phyloP scores from a whole-genome alignment of 2,888 invertebrate species.

The Mellilla xanthometata region DNA sequence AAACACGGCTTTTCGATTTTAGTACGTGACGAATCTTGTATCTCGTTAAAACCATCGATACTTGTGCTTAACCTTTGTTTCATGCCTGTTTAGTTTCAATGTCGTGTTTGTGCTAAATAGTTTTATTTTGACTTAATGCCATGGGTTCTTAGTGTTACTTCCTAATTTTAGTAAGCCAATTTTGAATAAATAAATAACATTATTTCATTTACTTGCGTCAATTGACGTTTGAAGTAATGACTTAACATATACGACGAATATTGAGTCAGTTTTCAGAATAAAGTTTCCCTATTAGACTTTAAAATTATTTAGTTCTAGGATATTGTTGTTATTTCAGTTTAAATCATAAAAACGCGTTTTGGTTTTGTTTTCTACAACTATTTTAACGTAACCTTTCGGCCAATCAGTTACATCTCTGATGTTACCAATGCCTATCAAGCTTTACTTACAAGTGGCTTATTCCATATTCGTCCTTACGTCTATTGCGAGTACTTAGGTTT shows the following conservation, averaged over 20 bases:
- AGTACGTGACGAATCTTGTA: not conserved
- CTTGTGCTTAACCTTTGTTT: slow-evolving; percentile 8
- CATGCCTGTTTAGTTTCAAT: not conserved
- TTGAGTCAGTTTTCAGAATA: no score
- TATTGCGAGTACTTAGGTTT: slow-evolving; percentile 4
- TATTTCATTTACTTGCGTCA: no score
- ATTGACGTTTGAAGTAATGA: no score
- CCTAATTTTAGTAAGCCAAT: no score
- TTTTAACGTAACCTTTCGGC: not conserved
- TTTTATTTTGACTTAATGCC: slow-evolving; percentile 4
- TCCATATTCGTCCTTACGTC: slow-evolving; percentile 20
- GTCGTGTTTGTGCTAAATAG: slow-evolving; percentile 1
- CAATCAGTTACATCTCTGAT: not conserved
- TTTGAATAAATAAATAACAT: no score
- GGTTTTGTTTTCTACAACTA: no score
- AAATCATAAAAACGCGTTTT: no score
- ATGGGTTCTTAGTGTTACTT: not conserved
- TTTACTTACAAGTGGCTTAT: slow-evolving; percentile 17
- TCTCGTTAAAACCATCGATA: slow-evolving; percentile 3
- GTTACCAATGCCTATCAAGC: no score
- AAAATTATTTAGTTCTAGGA: no score
- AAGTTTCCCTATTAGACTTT: no score
- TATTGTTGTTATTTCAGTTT: no score
- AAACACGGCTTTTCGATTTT: slow-evolving; percentile 7
- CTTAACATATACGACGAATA: no score